Base-by-base conservation (phyloP, 1,140 invertebrate species). In the Grapholita molesta region DNA sequence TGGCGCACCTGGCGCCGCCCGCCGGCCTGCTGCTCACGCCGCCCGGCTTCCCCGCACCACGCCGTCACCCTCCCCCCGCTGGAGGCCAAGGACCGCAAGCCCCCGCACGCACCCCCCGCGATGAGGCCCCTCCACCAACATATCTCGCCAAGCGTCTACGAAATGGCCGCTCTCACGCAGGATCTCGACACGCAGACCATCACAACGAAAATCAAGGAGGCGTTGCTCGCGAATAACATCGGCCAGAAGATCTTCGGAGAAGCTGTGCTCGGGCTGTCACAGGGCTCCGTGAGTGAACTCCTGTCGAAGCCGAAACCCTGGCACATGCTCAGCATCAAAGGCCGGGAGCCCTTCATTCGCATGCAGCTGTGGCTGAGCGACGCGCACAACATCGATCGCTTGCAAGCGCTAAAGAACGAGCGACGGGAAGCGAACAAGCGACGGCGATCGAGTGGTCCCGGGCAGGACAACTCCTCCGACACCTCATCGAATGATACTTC, bases 271-370 rank as follows among this genome's bases (percentile, higher is more conserved):
- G 98, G 98, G 0, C 92, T 99, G 11, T 99, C 98, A 2, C 98
- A 99, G 90, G 99, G 98, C 15, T 99, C 98, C 0, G 98, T 99
- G 0, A 99, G 97, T 83, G 99, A 99, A 91, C 92, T 99, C 12
- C 93, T 99, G 0, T 99, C 98, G 55, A 99, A 99, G 91, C 99
- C 99, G 0, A 99, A 99, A 84, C 98, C 98, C 0, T 99, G 99
- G 99, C 98, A 99, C 83, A 99, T 99, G 98, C 94, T 99, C 6
- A 99, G 98, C 78, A 99, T 99, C 85, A 99, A 99, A 90, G 98
- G 98, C 0, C 93, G 98, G 28, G 98, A 99, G 88, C 99, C 99
- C 0, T 99, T 99, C 92, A 99, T 99, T 71, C 94, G 98, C 70
- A 99, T 99, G 98, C 98, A 99, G 86, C 90, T 99, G 23, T 99